These are phyloP conservation scores for Oncorhynchus clarkii DNA, from an alignment of 2,113 vertebrate genomes.

Conservation along the genomic window DNA sequence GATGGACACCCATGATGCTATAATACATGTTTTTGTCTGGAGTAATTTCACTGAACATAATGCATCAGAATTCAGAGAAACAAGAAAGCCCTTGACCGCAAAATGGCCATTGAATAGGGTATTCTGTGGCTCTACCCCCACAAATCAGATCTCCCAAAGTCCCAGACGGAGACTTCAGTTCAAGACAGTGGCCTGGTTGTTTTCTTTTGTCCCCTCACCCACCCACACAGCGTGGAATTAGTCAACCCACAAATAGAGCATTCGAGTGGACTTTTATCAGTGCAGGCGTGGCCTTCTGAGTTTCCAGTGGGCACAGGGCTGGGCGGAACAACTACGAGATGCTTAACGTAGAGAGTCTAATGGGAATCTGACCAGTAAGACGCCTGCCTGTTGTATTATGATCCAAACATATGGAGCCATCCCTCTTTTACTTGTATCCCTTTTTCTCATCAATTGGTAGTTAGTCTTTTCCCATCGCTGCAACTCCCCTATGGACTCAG, in stretches of 20 bases:
- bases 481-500: no score
- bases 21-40: background rate
- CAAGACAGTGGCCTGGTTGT: background rate
- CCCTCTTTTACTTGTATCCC: background rate
- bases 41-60: background rate
- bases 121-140: background rate
- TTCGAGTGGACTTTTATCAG: constrained; percentile 1
- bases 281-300: background rate
- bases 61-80: background rate
- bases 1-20: no score
- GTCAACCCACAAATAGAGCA: constrained; percentile 7
- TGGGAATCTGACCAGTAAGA: background rate
- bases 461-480: no score
- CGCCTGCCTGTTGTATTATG: background rate
- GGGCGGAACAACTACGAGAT: background rate
- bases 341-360: background rate
- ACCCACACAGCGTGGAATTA: constrained; percentile 1
- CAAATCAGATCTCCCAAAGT: background rate
- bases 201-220: background rate
- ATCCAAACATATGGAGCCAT: background rate
- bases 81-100: background rate
- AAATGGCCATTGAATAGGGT: background rate
- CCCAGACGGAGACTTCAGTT: constrained; percentile 1
- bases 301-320: background rate
- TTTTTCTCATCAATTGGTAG: no score